These are phyloP conservation scores for Chiroxiphia lanceolata DNA, from an alignment of 2,797 vertebrate genomes.

Conservation along the genomic window DNA sequence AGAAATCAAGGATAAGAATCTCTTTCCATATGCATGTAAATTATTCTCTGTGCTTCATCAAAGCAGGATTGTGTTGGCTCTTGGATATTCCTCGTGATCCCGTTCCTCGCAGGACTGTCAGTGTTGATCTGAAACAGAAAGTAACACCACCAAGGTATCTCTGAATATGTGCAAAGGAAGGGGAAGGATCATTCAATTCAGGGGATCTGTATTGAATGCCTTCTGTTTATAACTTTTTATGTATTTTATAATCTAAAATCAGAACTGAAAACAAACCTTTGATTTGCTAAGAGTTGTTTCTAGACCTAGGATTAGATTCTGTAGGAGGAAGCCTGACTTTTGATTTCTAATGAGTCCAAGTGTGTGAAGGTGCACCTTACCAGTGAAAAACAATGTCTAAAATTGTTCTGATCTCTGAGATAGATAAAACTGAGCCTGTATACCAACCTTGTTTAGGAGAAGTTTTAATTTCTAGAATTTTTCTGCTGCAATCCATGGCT, in stretches of 20 bases:
- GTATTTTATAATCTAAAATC: background rate
- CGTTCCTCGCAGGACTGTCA: constrained; percentile 83
- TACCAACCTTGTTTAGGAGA: background rate
- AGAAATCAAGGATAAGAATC: constrained; percentile 88
- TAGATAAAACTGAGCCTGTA: background rate
- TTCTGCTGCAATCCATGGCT: background rate
- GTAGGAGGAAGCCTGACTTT: background rate
- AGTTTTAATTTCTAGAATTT: background rate
- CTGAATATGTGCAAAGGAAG: background rate
- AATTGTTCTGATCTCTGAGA: background rate
- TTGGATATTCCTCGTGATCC: constrained; percentile 80
- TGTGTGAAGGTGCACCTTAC: background rate
- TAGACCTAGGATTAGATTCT: background rate
- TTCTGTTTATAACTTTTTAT: background rate
- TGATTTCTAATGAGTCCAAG: background rate
- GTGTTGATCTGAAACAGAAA: constrained; percentile 86
- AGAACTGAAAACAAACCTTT: background rate
- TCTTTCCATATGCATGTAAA: constrained; percentile 86
- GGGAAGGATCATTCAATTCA: background rate
- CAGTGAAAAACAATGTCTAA: background rate
- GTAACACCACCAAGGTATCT: background rate
- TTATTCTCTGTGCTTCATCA: constrained; percentile 87
- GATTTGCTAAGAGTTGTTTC: background rate
- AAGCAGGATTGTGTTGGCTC: constrained; percentile 82
- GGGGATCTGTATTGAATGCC: background rate